These are phyloP conservation scores for Potamilus streckersoni DNA, from an alignment of 1,140 invertebrate species.

Conservation along the genomic window DNA sequence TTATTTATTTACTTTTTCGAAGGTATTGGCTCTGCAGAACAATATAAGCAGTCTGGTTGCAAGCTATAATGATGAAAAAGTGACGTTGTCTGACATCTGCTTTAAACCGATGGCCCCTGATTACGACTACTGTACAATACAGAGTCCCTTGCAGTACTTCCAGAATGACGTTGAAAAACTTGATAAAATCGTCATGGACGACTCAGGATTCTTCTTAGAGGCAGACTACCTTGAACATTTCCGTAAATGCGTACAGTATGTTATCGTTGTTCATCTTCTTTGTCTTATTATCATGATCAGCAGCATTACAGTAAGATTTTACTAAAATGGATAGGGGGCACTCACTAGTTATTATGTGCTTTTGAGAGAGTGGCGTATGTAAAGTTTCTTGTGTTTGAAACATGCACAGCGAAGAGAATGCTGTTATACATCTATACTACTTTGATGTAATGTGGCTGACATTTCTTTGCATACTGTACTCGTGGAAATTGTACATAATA, in stretches of 20 bases:
- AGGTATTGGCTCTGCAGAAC: constrained; percentile 19
- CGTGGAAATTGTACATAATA: too few relatives aligned
- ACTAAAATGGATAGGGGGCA: too few relatives aligned
- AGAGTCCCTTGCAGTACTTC: constrained; percentile 21
- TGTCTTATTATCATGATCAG: too few relatives aligned
- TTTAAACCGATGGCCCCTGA: neutral
- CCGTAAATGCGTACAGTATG: constrained; percentile 13
- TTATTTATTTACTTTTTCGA: neutral
- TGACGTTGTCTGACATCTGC: constrained; percentile 11
- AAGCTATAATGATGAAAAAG: neutral
- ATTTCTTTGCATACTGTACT: too few relatives aligned
- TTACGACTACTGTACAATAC: constrained; percentile 1
- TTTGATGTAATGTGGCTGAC: too few relatives aligned
- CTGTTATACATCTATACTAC: too few relatives aligned
- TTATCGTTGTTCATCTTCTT: too few relatives aligned
- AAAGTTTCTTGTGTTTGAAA: too few relatives aligned
- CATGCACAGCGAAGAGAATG: too few relatives aligned
- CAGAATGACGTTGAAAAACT: constrained; percentile 12
- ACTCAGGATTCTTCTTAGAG: constrained; percentile 1
- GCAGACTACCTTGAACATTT: constrained; percentile 33
- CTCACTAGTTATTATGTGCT: too few relatives aligned
- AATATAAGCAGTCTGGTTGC: constrained; percentile 5
- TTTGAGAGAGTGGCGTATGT: too few relatives aligned
- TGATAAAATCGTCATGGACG: constrained; percentile 14
- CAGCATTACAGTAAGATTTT: too few relatives aligned